These are phyloP conservation scores for Aphis craccivora DNA, from an alignment of 1,140 invertebrate species.

Conservation along the genomic window DNA sequence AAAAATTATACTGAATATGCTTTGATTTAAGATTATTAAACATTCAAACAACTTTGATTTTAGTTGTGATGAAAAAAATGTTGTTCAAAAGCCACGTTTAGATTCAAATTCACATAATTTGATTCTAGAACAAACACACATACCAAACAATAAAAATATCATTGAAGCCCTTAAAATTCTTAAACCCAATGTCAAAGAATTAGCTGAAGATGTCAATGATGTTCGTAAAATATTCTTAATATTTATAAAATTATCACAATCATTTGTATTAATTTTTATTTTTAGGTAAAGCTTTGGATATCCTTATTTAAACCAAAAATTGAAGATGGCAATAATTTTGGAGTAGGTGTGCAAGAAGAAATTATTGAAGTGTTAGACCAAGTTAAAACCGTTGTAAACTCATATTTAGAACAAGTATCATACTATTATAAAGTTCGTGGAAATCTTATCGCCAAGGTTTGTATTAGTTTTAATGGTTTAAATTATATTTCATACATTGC, in stretches of 20 bases:
- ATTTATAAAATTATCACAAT: not conserved
- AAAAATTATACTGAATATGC: not conserved
- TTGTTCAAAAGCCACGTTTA: slow-evolving; percentile 15
- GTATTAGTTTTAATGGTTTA: not conserved
- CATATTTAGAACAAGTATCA: slow-evolving; percentile 97
- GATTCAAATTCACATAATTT: slow-evolving; percentile 69
- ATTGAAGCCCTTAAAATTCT: slow-evolving; percentile 86
- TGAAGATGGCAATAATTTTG: slow-evolving; percentile 99
- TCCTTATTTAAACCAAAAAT: slow-evolving; percentile 98
- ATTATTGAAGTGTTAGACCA: slow-evolving; percentile 94
- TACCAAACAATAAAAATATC: slow-evolving; percentile 85
- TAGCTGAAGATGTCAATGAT: slow-evolving; percentile 92
- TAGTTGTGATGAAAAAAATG: slow-evolving; percentile 36
- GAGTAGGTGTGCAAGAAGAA: slow-evolving; percentile 97
- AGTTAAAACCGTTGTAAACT: slow-evolving; percentile 94
- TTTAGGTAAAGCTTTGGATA: slow-evolving; percentile 98
- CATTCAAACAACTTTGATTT: not conserved
- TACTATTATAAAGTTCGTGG: slow-evolving; percentile 76
- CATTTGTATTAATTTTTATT: slow-evolving; percentile 61
- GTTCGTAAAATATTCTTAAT: slow-evolving; percentile 66
- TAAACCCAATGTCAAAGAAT: slow-evolving; percentile 90
- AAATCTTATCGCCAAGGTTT: slow-evolving; percentile 75
- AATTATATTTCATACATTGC: not conserved
- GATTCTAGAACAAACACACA: slow-evolving; percentile 80
- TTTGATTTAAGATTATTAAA: not conserved